Percentiles rank a stretch among this genome's conserved stretches.
These are phyloP conservation scores for Thalassoma bifasciatum DNA, from an alignment of 2,113 vertebrate genomes.

Conservation along the genomic window DNA sequence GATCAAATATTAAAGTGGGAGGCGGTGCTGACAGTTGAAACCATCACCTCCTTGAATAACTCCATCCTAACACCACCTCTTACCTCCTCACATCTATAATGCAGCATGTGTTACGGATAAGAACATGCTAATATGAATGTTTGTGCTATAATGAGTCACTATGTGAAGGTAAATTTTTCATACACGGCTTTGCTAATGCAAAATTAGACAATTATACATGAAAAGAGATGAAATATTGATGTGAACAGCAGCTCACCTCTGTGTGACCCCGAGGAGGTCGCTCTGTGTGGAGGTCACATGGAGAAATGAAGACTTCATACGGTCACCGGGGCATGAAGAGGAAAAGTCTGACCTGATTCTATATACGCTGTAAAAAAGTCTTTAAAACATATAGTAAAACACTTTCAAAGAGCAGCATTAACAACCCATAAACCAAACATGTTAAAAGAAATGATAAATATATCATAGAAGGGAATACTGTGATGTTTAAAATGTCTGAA, in stretches of 20 bases:
- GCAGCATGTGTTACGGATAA: conserved; percentile 53
- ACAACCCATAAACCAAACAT: too few relatives aligned
- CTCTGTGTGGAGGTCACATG: conserved; percentile 30
- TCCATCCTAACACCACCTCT: conserved; percentile 30
- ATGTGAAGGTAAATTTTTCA: conserved; percentile 47
- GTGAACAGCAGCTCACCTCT: conserved; percentile 63
- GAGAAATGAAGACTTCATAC: neutral
- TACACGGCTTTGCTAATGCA: conserved; percentile 49
- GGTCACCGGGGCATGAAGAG: neutral
- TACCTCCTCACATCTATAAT: conserved; percentile 53
- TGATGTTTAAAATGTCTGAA: too few relatives aligned
- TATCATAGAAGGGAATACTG: too few relatives aligned
- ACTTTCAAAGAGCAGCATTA: too few relatives aligned
- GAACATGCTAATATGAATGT: conserved; percentile 46
- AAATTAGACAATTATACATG: conserved; percentile 54
- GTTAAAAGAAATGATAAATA: too few relatives aligned
- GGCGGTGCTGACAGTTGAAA: conserved; percentile 37
- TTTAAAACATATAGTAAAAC: too few relatives aligned
- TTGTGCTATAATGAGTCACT: conserved; percentile 4
- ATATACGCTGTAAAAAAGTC: too few relatives aligned
- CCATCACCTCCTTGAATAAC: conserved; percentile 22
- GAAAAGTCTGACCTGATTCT: too few relatives aligned
- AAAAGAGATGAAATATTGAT: conserved; percentile 70
- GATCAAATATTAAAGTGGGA: conserved; percentile 71
- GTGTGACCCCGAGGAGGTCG: conserved; percentile 48